phyloP scores from a whole-genome alignment of 2,797 vertebrate species.

The Danio jaintianensis region DNA sequence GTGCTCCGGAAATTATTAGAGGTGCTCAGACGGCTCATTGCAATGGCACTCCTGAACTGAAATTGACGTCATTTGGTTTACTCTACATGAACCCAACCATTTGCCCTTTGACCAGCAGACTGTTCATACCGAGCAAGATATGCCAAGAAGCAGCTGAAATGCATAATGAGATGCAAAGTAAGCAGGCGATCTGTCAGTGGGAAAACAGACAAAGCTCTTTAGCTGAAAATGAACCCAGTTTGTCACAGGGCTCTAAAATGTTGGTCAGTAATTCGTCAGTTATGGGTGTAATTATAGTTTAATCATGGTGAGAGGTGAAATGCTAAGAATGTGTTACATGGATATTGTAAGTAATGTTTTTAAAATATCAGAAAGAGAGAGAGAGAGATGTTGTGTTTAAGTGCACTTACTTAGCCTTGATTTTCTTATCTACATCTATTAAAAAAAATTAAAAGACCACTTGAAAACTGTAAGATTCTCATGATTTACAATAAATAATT shows the following conservation, averaged over 20 bases:
- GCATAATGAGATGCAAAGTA: slow-evolving; percentile 39
- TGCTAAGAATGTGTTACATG: not conserved
- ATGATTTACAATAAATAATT: too few species aligned
- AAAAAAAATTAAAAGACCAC: too few species aligned
- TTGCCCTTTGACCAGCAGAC: slow-evolving; percentile 45
- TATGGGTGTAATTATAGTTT: slow-evolving; percentile 27
- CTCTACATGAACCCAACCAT: slow-evolving; percentile 40
- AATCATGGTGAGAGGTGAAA: slow-evolving; percentile 13
- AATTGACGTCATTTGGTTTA: slow-evolving; percentile 42
- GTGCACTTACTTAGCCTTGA: not conserved
- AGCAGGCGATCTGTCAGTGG: not conserved
- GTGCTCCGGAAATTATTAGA: slow-evolving; percentile 48
- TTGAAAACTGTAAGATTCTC: too few species aligned
- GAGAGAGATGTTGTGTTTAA: not conserved
- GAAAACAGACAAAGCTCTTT: not conserved
- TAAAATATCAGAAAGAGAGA: not conserved
- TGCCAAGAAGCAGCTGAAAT: slow-evolving; percentile 15
- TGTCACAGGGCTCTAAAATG: not conserved
- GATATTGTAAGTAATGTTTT: not conserved
- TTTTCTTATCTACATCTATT: too few species aligned
- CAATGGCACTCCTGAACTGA: slow-evolving; percentile 30
- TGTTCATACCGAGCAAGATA: slow-evolving; percentile 44
- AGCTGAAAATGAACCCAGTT: not conserved
- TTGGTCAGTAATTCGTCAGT: slow-evolving; percentile 29
- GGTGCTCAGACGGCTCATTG: slow-evolving; percentile 13